Base-by-base conservation (phyloP, 1,140 invertebrate species). In the Drosophila malerkotliana region DNA sequence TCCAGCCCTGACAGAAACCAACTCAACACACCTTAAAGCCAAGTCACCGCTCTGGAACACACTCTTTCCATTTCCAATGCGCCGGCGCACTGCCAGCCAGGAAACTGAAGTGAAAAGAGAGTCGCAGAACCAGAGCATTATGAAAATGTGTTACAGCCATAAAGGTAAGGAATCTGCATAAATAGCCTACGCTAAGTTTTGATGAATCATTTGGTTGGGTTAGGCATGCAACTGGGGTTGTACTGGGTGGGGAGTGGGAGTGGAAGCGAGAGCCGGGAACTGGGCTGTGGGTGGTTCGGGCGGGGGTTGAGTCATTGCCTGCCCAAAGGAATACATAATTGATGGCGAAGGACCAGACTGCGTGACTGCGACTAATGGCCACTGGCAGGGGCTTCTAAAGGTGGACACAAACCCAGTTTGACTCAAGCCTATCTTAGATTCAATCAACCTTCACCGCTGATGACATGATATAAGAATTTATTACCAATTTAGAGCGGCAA, bases 181-280 rank as follows among this genome's bases (percentile, higher is more conserved):
- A 71, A 47, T 58, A 49, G 57, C 74, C 55, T 58, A 58, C 67
- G 73, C 49, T 59, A 68, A 21, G 44, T 66, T 66, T 71, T 80
- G 78, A 80, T 80, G 77, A 80, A 76, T 80, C 78, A 80, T 80
- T 76, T 80, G 64, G 77, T 80, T 79, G 57, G 74, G 79, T 78
- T 82, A 82, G 79, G 79, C 64, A 59, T 62, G 59, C 39, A 64
- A 56, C 32, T 39, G 14, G 51, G 51, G 18, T 18, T 18, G 18
- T 18, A 18, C 18, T 18, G 18, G 18, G 18, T 1, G 21, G 3
- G 21, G 3, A 21, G 51, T 51, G 59, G 34, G 10, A 15, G 5
- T 51, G 30, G 37, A 9, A 58, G 44, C 18, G 41, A 26, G 51
- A 53, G 14, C 15, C 4, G 28, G 49, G 49, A 53, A 34, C 32